Evolutionary conservation across 2,888 invertebrate species (phyloP).

Genomic region (Tipula lateralis): DNA sequence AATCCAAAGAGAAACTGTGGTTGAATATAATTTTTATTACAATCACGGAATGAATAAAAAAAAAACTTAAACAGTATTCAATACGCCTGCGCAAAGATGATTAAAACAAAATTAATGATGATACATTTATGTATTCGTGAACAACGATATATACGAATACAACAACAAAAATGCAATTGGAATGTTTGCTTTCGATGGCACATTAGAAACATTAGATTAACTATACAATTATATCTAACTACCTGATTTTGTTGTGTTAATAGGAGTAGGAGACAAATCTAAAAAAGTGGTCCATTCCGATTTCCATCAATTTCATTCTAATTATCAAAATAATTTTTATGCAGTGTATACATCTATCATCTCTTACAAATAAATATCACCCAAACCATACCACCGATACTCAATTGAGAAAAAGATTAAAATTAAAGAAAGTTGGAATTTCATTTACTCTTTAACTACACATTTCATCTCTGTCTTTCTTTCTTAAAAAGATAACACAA

Average conservation of each 20-base stretch:
- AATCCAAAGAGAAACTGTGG: not conserved
- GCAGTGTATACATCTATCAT: too few species aligned
- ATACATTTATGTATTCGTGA: not conserved
- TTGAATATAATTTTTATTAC: not conserved
- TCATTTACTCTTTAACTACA: not conserved
- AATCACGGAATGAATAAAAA: not conserved
- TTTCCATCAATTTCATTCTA: not conserved
- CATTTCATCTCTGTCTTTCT: not conserved
- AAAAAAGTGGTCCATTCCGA: too few species aligned
- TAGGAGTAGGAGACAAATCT: too few species aligned
- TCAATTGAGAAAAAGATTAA: not conserved
- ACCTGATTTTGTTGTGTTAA: not conserved
- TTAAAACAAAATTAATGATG: constrained; percentile 1
- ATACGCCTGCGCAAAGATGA: constrained; percentile 2
- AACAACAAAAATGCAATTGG: not conserved
- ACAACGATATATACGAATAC: not conserved
- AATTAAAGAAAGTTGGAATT: not conserved
- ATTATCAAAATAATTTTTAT: too few species aligned
- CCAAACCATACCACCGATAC: not conserved
- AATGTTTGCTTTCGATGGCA: not conserved
- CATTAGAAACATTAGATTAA: not conserved
- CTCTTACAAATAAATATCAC: not conserved
- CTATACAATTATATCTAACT: not conserved
- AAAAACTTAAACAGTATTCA: not conserved
- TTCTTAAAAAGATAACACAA: not conserved